Conservation (phyloP, 2,113 vertebrate genomes). For the Chaenocephalus aceratus region DNA sequence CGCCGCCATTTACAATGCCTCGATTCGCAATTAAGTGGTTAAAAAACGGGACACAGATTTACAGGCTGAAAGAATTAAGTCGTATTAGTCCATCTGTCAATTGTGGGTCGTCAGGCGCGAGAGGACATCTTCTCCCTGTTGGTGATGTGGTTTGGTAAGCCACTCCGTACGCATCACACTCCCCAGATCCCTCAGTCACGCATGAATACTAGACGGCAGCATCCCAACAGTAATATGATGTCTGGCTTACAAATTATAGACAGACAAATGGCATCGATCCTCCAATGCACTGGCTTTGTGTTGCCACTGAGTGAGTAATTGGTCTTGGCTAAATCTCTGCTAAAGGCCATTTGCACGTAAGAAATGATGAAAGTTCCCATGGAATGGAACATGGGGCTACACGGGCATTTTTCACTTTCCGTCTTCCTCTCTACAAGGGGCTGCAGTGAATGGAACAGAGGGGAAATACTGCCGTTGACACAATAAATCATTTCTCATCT, state of each 20-base stretch:
- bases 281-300: constrained; percentile 52
- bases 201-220: constrained; percentile 41
- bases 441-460: constrained; percentile 25
- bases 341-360: constrained; percentile 39
- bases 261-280: constrained; percentile 67
- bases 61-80: constrained; percentile 71
- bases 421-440: not conserved
- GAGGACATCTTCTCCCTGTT: constrained; percentile 64
- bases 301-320: constrained; percentile 48
- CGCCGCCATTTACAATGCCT: constrained; percentile 55
- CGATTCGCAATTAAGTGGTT: constrained; percentile 52
- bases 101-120: constrained; percentile 51
- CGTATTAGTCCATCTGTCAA: constrained; percentile 75
- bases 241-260: constrained; percentile 53
- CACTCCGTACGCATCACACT: constrained; percentile 63
- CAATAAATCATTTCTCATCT: constrained; percentile 65
- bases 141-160: constrained; percentile 60
- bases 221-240: constrained; percentile 50
- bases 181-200: constrained; percentile 51
- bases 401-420: constrained; percentile 17
- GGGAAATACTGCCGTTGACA: constrained; percentile 49
- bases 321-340: constrained; percentile 49
- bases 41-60: constrained; percentile 57
- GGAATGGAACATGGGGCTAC: constrained; percentile 4
- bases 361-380: constrained; percentile 46